A percentile compares a stretch with the other conserved stretches of the same genome.
Evolutionary conservation across 2,888 invertebrate genomes (phyloP).

Genomic region (Cecidostiba fungosa): DNA sequence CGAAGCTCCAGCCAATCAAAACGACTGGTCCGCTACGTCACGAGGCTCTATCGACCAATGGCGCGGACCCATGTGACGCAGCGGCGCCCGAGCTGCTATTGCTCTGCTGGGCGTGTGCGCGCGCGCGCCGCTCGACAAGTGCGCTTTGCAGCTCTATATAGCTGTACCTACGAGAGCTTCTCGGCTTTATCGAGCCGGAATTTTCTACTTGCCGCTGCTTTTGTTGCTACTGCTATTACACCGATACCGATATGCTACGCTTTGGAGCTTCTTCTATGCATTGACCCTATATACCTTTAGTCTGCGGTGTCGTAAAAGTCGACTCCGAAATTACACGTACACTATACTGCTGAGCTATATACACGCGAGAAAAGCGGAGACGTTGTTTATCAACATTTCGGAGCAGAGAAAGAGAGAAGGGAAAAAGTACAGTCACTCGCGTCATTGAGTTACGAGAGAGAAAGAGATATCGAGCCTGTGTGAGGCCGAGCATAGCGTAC

Average conservation of each 20-base stretch:
- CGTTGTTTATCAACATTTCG: conserved; percentile 7
- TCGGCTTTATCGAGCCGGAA: not conserved
- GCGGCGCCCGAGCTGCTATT: conserved; percentile 69
- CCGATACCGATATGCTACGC: not conserved
- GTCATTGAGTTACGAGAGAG: not conserved
- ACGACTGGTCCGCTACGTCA: conserved; percentile 77
- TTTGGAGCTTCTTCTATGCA: too few species aligned
- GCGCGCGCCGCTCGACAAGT: conserved; percentile 14
- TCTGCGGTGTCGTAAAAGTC: not conserved
- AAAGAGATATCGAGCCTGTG: conserved; percentile 28
- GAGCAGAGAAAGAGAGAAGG: not conserved
- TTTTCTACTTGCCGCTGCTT: not conserved
- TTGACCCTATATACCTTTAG: too few species aligned
- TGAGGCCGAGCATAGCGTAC: conserved; percentile 6
- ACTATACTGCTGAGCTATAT: too few species aligned
- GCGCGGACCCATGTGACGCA: conserved; percentile 81
- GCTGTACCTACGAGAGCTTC: not conserved
- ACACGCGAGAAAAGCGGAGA: not conserved
- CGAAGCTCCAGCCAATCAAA: conserved; percentile 77
- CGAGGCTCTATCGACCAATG: conserved; percentile 81
- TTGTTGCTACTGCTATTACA: not conserved
- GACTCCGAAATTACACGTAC: not conserved
- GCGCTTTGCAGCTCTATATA: not conserved
- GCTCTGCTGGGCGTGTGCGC: not conserved
- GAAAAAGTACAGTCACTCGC: conserved; percentile 24